A percentile compares a stretch with the other conserved stretches of the same genome.
phyloP scores from a whole-genome alignment of 1,140 invertebrate species.

The Linepithema humile region DNA sequence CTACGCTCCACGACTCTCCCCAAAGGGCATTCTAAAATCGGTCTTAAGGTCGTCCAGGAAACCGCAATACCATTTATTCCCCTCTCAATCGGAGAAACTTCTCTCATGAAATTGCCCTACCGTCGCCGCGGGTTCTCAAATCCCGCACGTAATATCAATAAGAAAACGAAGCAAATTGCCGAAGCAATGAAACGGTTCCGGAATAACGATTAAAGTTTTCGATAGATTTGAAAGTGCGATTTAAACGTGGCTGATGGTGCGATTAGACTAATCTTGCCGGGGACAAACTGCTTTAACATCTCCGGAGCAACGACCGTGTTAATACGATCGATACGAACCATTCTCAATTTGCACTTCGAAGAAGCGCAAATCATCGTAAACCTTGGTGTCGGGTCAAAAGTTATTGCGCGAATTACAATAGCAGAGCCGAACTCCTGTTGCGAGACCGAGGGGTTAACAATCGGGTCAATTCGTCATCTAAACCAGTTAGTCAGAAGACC shows the following conservation, averaged over 20 bases:
- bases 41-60: conserved; percentile 57
- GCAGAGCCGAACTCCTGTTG: conserved; percentile 37
- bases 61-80: conserved; percentile 55
- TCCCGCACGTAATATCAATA: not conserved
- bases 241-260: not conserved
- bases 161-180: not conserved
- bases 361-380: conserved; percentile 30
- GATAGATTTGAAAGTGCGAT: not conserved
- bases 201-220: not conserved
- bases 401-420: not conserved
- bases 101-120: not conserved
- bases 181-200: not conserved
- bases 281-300: conserved; percentile 10
- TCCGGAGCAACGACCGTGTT: conserved; percentile 37
- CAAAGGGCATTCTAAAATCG: conserved; percentile 66
- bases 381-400: not conserved
- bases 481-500: conserved; percentile 77
- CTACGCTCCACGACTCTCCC: conserved; percentile 27
- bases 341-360: conserved; percentile 12
- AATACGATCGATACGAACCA: conserved; percentile 2
- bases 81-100: conserved; percentile 2
- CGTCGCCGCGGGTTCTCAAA: not conserved
- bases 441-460: conserved; percentile 75
- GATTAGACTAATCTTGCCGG: conserved; percentile 8
- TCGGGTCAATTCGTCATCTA: conserved; percentile 80